phyloP scores from a whole-genome alignment of 2,113 vertebrate species.

The Centropus bengalensis region DNA sequence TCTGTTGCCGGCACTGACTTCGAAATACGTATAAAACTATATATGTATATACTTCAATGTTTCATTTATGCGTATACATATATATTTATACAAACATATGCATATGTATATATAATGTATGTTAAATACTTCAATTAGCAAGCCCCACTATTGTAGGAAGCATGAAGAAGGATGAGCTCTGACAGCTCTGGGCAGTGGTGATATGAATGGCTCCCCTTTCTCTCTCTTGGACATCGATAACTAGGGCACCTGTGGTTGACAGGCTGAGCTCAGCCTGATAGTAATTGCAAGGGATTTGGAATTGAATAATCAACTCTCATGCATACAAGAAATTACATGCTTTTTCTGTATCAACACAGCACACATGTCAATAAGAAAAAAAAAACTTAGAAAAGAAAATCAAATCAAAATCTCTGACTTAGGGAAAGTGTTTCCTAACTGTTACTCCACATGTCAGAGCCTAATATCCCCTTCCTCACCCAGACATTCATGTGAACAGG shows the following conservation, averaged over 20 bases:
- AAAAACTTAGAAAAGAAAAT: background rate
- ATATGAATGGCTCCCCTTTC: background rate
- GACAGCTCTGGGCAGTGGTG: background rate
- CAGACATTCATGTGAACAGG: background rate
- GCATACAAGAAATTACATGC: background rate
- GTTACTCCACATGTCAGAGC: background rate
- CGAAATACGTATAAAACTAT: background rate
- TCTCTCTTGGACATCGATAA: background rate
- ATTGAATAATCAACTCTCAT: background rate
- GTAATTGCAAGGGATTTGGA: conserved; percentile 4
- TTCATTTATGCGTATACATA: background rate
- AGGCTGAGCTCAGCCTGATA: background rate
- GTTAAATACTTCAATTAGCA: background rate
- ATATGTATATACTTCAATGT: background rate
- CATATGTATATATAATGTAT: background rate
- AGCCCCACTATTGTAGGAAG: background rate
- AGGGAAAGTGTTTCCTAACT: background rate
- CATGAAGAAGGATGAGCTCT: background rate
- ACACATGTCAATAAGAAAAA: background rate
- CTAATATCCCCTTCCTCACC: background rate
- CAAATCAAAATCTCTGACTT: background rate
- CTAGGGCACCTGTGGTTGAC: background rate
- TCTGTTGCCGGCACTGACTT: too few species aligned
- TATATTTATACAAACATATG: background rate
- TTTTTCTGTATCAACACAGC: conserved; percentile 7